These are phyloP conservation scores for Drosophila ironensis DNA, from an alignment of 1,140 invertebrate genomes.

Conservation along the genomic window DNA sequence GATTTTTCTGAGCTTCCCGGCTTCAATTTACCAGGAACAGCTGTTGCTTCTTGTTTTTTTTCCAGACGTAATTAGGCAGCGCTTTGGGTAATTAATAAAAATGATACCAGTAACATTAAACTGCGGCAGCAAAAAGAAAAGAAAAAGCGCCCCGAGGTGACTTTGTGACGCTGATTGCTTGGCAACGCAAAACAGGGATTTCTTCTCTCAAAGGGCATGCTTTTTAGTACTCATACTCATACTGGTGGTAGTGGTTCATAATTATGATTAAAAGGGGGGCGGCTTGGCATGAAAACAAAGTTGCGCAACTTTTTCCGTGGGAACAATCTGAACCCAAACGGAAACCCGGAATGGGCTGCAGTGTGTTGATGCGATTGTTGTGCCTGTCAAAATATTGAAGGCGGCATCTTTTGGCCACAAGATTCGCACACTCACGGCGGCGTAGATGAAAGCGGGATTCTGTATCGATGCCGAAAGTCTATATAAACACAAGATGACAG, in stretches of 20 bases:
- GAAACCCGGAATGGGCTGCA: conserved; percentile 43
- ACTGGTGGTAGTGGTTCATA: conserved; percentile 22
- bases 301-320: conserved; percentile 55
- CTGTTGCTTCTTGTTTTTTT: conserved; percentile 19
- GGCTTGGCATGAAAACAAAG: not conserved
- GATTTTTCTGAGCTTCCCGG: too few species aligned
- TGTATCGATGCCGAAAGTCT: not conserved
- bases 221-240: not conserved
- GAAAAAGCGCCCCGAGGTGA: conserved; percentile 2
- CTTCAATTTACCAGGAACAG: conserved; percentile 28
- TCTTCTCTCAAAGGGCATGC: not conserved
- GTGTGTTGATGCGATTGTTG: conserved; percentile 61
- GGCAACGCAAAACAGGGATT: not conserved
- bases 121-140: too few species aligned
- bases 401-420: conserved; percentile 37
- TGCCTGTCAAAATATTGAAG: conserved; percentile 70
- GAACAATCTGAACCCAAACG: conserved; percentile 35
- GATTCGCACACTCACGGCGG: conserved; percentile 73
- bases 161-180: conserved; percentile 9
- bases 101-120: conserved; percentile 43
- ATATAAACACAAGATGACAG: conserved; percentile 50
- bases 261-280: conserved; percentile 29
- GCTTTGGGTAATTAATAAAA: conserved; percentile 66
- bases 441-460: conserved; percentile 26
- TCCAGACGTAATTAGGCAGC: conserved; percentile 55